A percentile compares a stretch with the other conserved stretches of the same genome.
phyloP scores from a whole-genome alignment of 2,888 invertebrate species.

The Lepetodrilus schrolli region DNA sequence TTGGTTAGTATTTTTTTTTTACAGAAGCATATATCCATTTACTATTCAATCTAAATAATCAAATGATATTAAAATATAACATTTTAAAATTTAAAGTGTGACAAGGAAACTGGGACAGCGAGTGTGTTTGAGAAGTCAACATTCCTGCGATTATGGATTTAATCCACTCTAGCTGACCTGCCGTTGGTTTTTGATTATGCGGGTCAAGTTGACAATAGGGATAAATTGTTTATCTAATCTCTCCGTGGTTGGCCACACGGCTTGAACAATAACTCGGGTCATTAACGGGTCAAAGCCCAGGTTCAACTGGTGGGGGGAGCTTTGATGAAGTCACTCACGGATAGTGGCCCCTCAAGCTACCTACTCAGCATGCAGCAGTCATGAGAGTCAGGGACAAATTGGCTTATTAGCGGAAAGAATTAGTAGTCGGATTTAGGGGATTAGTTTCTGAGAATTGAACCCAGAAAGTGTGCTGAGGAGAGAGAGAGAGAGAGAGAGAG shows the following conservation, averaged over 20 bases:
- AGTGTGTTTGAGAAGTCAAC: too few species aligned
- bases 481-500: too few species aligned
- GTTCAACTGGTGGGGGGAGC: neutral
- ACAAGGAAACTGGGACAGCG: too few species aligned
- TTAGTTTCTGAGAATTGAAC: too few species aligned
- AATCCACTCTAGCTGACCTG: too few species aligned
- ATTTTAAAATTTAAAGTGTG: too few species aligned
- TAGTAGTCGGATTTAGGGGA: neutral
- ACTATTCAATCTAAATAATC: too few species aligned
- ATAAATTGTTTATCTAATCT: conserved; percentile 22
- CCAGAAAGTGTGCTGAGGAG: too few species aligned
- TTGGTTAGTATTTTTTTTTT: too few species aligned
- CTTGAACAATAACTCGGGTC: conserved; percentile 3
- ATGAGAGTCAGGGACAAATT: conserved; percentile 1
- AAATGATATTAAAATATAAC: too few species aligned
- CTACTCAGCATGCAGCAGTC: conserved; percentile 1
- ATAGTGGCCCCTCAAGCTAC: neutral
- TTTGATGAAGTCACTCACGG: neutral
- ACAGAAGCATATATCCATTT: too few species aligned
- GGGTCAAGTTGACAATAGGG: neutral
- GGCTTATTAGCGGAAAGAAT: neutral
- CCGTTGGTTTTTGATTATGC: neutral
- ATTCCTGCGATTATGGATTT: too few species aligned
- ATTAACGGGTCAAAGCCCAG: neutral
- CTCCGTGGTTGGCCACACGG: neutral